Base-by-base conservation (phyloP, 2,888 invertebrate species). In the Apomyelois bistriatella region DNA sequence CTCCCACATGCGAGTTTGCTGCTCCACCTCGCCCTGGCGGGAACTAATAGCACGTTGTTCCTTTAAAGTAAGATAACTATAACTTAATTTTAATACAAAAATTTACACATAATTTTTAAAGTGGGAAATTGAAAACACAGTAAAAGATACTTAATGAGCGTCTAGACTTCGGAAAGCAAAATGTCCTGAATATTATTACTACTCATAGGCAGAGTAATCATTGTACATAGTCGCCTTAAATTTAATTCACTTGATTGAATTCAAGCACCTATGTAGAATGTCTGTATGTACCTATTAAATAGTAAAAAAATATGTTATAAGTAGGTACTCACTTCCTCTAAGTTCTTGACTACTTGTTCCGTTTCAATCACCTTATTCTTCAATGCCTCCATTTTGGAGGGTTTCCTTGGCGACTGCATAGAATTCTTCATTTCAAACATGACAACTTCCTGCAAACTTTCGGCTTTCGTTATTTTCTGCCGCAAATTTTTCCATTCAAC, bases 341-440 rank as follows among this genome's bases (percentile, higher is more conserved):
- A 82, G 66, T 79, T 73, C 59, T 84, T 87, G n/a, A 90, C 87
- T 64, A 76, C 74, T 62, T 78, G 91, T 74, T 94, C 93, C 66
- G 93, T 90, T 63, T 94, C 93, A 52, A 85, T 81, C 47, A 94
- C 92, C 68, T 92, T 92, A 60, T 89, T 86, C 64, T 90, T 91
- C 66, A 94, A 85, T 59, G 91, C 86, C 61, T 95, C 94, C 79
- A 94, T 94, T 79, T 75, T 85, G 16, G 88, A 90, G 0, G 87
- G 89, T 59, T 83, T 82, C 65, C 88, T 76, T 12, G 89, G 88
- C n/a, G 89, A 89, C 60, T 82, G 84, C 85, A 86, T 86, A 55
- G 89, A 84, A 68, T 89, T 89, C 76, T 82, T 86, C 83, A 87
- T 89, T 76, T 89, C 90, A 60, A 82, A 81, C 74, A 80, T 84